These are phyloP conservation scores for Lycaena phlaeas DNA, from an alignment of 2,888 invertebrate species.

Conservation along the genomic window DNA sequence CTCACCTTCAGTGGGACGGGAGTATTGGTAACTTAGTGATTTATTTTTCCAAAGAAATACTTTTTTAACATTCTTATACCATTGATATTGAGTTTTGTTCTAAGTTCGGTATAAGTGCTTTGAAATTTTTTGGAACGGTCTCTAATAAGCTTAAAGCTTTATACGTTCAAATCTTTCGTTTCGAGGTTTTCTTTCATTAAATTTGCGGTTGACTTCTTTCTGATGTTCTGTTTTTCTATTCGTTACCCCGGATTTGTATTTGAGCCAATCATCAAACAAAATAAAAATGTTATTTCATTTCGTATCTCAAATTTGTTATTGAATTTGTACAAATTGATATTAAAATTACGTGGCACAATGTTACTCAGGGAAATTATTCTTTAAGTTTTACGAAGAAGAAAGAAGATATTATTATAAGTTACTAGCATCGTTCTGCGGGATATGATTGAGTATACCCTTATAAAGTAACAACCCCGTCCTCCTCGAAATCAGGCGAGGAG, in stretches of 20 bases:
- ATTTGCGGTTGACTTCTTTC: constrained; percentile 30
- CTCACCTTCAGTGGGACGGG: constrained; percentile 48
- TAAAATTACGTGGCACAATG: too few species aligned
- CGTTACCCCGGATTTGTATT: constrained; percentile 1
- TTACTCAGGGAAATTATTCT: too few species aligned
- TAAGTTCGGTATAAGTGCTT: constrained; percentile 51
- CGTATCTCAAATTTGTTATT: background rate
- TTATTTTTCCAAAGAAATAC: constrained; percentile 60
- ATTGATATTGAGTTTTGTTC: constrained; percentile 64
- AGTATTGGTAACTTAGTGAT: constrained; percentile 47
- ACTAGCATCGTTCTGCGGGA: too few species aligned
- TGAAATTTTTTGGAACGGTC: constrained; percentile 42
- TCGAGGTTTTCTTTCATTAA: constrained; percentile 29
- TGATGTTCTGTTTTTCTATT: constrained; percentile 41
- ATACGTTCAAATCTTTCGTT: constrained; percentile 38
- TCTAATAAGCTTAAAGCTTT: too few species aligned
- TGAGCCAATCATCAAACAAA: background rate
- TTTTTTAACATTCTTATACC: constrained; percentile 39
- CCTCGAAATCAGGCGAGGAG: too few species aligned
- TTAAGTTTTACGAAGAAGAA: too few species aligned
- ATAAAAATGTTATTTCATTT: constrained; percentile 1
- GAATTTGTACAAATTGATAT: too few species aligned
- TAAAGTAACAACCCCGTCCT: too few species aligned
- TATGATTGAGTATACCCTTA: too few species aligned
- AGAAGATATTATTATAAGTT: too few species aligned